A percentile compares a stretch with the other conserved stretches of the same genome.
Evolutionary conservation across 2,113 vertebrate species (phyloP).

Genomic region (Asarcornis scutulata): DNA sequence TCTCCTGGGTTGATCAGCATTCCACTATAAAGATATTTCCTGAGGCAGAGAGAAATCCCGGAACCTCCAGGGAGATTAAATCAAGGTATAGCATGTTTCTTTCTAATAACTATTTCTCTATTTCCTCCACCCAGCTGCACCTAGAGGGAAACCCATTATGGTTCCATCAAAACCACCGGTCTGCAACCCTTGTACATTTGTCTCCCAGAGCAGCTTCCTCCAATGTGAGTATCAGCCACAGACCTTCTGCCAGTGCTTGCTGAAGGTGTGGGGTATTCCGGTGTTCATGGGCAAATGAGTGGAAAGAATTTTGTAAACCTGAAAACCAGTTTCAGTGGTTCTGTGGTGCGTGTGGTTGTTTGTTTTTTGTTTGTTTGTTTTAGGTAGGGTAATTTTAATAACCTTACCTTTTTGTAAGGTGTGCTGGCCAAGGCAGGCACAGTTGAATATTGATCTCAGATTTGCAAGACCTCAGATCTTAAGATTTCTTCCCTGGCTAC

Average conservation of each 20-base stretch:
- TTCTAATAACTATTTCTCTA: neutral
- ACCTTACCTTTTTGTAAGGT: neutral
- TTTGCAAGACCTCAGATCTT: neutral
- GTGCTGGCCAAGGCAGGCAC: neutral
- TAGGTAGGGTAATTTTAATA: neutral
- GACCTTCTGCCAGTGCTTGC: neutral
- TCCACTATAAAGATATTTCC: neutral
- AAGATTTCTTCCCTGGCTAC: neutral
- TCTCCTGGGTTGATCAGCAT: neutral
- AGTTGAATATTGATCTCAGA: neutral
- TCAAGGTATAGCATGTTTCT: neutral
- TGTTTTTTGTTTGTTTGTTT: neutral
- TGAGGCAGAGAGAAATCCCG: neutral
- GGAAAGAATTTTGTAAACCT: neutral
- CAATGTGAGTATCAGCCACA: constrained; percentile 78
- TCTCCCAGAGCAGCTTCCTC: constrained; percentile 81
- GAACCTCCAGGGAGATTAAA: neutral
- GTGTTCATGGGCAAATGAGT: neutral
- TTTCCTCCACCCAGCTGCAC: constrained; percentile 76
- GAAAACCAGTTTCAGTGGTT: neutral
- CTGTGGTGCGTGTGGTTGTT: neutral
- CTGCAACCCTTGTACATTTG: constrained; percentile 79
- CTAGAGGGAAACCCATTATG: constrained; percentile 93
- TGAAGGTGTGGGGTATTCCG: neutral
- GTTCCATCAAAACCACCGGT: constrained; percentile 86